A percentile compares a stretch with the other conserved stretches of the same genome.
phyloP scores from a whole-genome alignment of 2,113 vertebrate genomes.

The Dipodomys stephensi region DNA sequence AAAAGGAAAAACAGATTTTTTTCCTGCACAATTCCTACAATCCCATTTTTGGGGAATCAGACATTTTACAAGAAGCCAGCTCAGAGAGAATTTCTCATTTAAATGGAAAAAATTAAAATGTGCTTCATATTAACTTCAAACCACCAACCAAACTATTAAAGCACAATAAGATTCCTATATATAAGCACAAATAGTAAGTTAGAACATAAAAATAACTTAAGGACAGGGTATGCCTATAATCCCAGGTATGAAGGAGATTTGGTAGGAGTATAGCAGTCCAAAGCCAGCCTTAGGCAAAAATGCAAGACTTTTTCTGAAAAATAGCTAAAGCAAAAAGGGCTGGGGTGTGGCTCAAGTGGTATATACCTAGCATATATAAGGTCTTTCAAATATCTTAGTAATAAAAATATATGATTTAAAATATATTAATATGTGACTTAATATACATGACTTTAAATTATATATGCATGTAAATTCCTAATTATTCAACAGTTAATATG shows the following conservation, averaged over 20 bases:
- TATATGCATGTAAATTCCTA: not conserved
- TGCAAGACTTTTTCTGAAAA: no score
- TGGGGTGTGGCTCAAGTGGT: no score
- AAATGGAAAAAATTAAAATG: constrained; percentile 1
- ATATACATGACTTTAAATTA: constrained; percentile 10
- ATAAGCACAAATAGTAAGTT: not conserved
- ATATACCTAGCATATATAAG: no score
- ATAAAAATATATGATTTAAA: no score
- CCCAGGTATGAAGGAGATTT: no score
- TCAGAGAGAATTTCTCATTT: constrained; percentile 33
- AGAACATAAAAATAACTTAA: not conserved
- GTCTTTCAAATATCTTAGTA: no score
- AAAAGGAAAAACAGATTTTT: not conserved
- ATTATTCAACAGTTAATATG: not conserved
- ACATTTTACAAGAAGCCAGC: constrained; percentile 7
- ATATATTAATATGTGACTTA: no score
- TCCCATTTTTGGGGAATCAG: constrained; percentile 11
- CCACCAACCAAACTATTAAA: constrained; percentile 16
- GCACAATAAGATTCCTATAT: not conserved
- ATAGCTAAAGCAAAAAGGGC: no score
- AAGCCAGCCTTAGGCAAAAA: no score
- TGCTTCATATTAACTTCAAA: not conserved
- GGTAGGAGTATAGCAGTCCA: no score
- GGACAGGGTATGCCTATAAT: no score
- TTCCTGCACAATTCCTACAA: not conserved